Conservation (phyloP, 2,888 invertebrate genomes). For the Pimpla rufipes region DNA sequence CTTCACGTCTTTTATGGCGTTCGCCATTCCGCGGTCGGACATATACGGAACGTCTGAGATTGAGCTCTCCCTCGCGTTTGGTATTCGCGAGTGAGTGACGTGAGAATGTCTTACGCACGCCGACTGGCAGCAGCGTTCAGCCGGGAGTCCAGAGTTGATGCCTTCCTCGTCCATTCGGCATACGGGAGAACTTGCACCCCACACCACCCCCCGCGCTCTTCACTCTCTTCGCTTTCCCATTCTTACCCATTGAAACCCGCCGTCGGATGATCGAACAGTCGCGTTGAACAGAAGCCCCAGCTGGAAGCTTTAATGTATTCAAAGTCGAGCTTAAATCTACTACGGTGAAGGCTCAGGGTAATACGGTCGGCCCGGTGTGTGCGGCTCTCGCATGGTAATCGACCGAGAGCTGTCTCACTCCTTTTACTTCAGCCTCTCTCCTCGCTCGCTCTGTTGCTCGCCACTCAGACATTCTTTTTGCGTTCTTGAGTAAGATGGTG, state of each 20-base stretch:
- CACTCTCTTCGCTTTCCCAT: neutral
- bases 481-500: neutral
- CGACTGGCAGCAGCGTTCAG: slow-evolving; percentile 56
- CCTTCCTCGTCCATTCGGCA: slow-evolving; percentile 42
- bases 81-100: slow-evolving; percentile 75
- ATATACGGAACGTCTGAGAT: slow-evolving; percentile 57
- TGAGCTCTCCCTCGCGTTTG: slow-evolving; percentile 42
- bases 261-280: slow-evolving; percentile 53
- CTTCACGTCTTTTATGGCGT: slow-evolving; percentile 56
- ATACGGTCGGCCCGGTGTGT: slow-evolving; percentile 33
- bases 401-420: slow-evolving; percentile 38
- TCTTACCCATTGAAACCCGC: slow-evolving; percentile 40
- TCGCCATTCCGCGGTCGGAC: slow-evolving; percentile 39
- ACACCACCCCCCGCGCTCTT: slow-evolving; percentile 9
- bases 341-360: slow-evolving; percentile 54
- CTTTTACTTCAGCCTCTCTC: neutral
- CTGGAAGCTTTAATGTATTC: slow-evolving; percentile 54
- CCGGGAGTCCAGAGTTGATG: slow-evolving; percentile 14
- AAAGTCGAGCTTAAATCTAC: slow-evolving; percentile 68
- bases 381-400: slow-evolving; percentile 59
- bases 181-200: slow-evolving; percentile 3
- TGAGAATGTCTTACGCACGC: slow-evolving; percentile 74
- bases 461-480: neutral
- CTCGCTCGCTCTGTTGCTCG: neutral
- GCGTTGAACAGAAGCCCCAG: slow-evolving; percentile 11